Evolutionary conservation across 2,888 invertebrate genomes (phyloP).

Genomic region (Archips xylosteana): DNA sequence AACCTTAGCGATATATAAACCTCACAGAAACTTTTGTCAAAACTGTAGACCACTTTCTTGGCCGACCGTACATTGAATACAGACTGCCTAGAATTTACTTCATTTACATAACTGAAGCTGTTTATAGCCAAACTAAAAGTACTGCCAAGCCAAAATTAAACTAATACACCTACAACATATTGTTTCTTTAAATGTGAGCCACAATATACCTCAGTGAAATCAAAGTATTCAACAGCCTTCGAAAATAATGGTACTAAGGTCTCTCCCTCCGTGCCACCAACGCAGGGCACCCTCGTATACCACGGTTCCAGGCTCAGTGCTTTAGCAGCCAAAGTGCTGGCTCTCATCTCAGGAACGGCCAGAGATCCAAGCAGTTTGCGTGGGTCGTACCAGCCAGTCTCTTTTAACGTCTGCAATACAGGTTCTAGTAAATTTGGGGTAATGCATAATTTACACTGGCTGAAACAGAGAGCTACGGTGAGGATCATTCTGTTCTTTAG

Average conservation of each 20-base stretch:
- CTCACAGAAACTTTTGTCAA: too few species aligned
- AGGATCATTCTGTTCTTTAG: too few species aligned
- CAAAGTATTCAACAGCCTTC: constrained; percentile 74
- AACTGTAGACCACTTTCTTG: too few species aligned
- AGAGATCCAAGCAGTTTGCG: constrained; percentile 72
- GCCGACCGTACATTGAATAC: too few species aligned
- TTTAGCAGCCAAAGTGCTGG: constrained; percentile 75
- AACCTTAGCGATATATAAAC: too few species aligned
- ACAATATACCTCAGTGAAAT: constrained; percentile 70
- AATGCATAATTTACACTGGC: neutral
- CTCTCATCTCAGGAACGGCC: constrained; percentile 79
- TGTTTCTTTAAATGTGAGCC: neutral
- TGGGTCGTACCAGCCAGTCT: constrained; percentile 77
- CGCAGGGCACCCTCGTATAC: constrained; percentile 75
- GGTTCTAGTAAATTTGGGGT: neutral
- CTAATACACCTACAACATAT: neutral
- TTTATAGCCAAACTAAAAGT: too few species aligned
- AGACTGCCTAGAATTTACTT: too few species aligned
- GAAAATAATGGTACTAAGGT: constrained; percentile 77
- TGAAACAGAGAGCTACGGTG: neutral
- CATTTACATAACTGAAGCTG: too few species aligned
- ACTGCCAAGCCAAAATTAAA: neutral
- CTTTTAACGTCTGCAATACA: constrained; percentile 68
- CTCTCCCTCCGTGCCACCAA: constrained; percentile 75
- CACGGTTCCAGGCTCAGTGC: constrained; percentile 73